A percentile compares a stretch with the other conserved stretches of the same genome.
Evolutionary conservation across 2,797 vertebrate species (phyloP).

Genomic region (Halcyon leucocephala): DNA sequence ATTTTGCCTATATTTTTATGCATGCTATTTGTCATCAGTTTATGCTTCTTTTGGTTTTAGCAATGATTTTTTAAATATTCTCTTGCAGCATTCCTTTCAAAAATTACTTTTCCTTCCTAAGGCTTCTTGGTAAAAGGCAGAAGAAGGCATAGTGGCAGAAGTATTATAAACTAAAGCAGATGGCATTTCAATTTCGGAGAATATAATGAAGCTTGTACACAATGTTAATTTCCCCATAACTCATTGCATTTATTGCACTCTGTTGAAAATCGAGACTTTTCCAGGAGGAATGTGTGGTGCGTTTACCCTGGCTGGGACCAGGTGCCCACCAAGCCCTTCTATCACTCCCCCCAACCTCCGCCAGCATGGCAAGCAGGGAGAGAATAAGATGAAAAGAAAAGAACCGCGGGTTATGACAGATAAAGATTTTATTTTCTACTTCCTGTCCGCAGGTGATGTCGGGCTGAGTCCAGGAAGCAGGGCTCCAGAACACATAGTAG

Average conservation of each 20-base stretch:
- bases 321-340: too few species aligned
- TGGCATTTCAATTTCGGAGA: not conserved
- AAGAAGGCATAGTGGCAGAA: not conserved
- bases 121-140: not conserved
- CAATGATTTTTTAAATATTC: conserved; percentile 7
- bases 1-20: conserved; percentile 34
- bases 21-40: conserved; percentile 7
- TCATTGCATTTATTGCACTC: not conserved
- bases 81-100: conserved; percentile 18
- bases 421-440: too few species aligned
- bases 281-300: not conserved
- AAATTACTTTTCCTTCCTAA: conserved; percentile 4
- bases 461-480: too few species aligned
- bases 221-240: conserved; percentile 3
- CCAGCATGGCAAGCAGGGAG: too few species aligned
- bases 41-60: conserved; percentile 11
- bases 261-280: not conserved
- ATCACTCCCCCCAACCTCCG: too few species aligned
- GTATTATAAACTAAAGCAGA: conserved; percentile 13
- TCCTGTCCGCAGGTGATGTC: too few species aligned
- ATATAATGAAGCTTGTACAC: conserved; percentile 12
- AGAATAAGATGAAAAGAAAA: too few species aligned
- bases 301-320: too few species aligned
- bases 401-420: too few species aligned
- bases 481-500: too few species aligned